Percentiles rank a stretch among this genome's conserved stretches.
phyloP scores from a whole-genome alignment of 2,113 vertebrate species.

The Cebidichthys violaceus region DNA sequence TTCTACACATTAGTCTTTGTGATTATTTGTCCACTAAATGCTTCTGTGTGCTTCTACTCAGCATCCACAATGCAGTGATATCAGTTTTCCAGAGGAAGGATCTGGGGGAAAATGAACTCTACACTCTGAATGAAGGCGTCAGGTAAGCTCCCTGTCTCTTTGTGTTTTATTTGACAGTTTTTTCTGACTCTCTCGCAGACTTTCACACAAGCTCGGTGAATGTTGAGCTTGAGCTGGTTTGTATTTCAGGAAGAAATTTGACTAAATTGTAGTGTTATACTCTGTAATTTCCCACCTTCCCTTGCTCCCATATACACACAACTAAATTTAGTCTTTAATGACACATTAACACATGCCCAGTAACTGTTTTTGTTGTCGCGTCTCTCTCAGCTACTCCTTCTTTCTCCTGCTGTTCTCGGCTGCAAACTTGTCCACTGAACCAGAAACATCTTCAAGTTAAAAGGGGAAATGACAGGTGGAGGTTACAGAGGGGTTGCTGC shows the following conservation, averaged over 20 bases:
- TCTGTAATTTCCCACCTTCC: slow-evolving; percentile 18
- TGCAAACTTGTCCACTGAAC: neutral
- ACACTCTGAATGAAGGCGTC: slow-evolving; percentile 96
- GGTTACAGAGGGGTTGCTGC: slow-evolving; percentile 15
- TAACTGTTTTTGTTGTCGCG: neutral
- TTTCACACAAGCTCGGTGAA: neutral
- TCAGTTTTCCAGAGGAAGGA: slow-evolving; percentile 95
- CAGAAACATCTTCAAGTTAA: slow-evolving; percentile 8
- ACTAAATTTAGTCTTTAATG: slow-evolving; percentile 11
- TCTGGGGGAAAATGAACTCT: slow-evolving; percentile 94
- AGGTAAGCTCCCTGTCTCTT: slow-evolving; percentile 85
- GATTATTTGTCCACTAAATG: neutral
- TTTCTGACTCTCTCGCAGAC: neutral
- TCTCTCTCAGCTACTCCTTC: neutral
- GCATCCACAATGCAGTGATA: slow-evolving; percentile 96
- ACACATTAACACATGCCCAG: slow-evolving; percentile 19
- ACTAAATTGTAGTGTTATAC: slow-evolving; percentile 29
- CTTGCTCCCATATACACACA: neutral
- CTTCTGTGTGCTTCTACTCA: slow-evolving; percentile 69
- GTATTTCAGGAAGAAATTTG: slow-evolving; percentile 9
- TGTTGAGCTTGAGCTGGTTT: slow-evolving; percentile 8
- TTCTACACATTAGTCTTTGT: neutral
- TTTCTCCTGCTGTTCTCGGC: neutral
- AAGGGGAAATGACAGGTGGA: neutral
- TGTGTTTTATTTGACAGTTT: neutral